Evolutionary conservation across 2,888 invertebrate genomes (phyloP), one percentile per base, ranked within the genome.

Genomic region (Netelia inedita): DNA sequence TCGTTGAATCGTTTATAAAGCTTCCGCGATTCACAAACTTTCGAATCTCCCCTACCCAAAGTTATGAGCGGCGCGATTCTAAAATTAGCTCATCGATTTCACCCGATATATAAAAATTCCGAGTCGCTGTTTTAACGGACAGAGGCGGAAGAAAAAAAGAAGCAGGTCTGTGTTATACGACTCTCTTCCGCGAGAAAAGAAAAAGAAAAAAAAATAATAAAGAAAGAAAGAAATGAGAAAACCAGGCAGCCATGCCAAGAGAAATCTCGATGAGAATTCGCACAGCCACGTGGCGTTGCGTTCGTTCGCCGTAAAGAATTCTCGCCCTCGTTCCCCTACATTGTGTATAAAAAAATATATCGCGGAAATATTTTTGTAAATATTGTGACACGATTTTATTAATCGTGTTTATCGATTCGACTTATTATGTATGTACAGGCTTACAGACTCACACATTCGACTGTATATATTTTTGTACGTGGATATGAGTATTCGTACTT

Each of bases 1-100:
- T 11, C 46, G 46, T 46, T 46, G 46, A 46, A 46, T 46, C 46
- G 14, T 46, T 46, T 46, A 46, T 46, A 14, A 46, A 14, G 46
- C 10, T 46, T 46, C 46, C 46, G 46, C 46, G 46, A 46, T 14
- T 46, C 46, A 46, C 11, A 14, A 46, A 46, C 10, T 14, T 46
- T 46, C 14, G 14, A 14, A 14, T 14, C 46, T 46, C 46, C 14
- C 46, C 46, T 46, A 10, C 46, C 46, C 46, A 28, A 3, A 0
- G 28, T 46, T 46, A 14, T 14, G 46, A 46, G 46, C 11, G 46
- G 14, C 46, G 46, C 46, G 46, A 46, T 11, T 1, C 76, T 76
- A 80, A 78, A 76, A 78, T 84, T 84, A 84, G 80, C 61, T 53
- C 66, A 80, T 84, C 80, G 84, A 84, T 84, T 61, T 46, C 16